Conservation (phyloP, 1,140 invertebrate genomes). For the Zelostemma sp. region DNA sequence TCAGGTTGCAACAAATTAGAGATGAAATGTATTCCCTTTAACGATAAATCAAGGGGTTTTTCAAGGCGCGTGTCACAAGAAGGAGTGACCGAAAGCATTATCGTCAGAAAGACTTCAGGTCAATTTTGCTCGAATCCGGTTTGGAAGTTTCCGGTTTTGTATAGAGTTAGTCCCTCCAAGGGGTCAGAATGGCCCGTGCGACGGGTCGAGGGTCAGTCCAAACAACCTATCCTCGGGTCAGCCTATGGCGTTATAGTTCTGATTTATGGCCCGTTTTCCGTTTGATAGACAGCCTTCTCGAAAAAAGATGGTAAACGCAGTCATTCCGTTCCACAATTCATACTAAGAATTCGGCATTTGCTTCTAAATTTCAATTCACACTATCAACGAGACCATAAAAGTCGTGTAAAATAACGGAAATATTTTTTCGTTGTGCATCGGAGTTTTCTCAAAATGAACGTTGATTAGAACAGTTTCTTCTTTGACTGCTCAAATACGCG, state of each 20-base stretch:
- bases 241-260: constrained; percentile 57
- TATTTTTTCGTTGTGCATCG: no score
- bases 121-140: constrained; percentile 51
- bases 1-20: neutral
- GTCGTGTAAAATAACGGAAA: no score
- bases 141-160: constrained; percentile 56
- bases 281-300: constrained; percentile 41
- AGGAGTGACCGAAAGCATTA: constrained; percentile 65
- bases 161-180: constrained; percentile 34
- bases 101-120: constrained; percentile 54
- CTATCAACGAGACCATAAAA: no score
- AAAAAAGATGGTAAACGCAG: constrained; percentile 20
- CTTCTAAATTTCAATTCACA: no score
- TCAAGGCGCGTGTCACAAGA: constrained; percentile 58
- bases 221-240: constrained; percentile 68
- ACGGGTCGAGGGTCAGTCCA: constrained; percentile 67
- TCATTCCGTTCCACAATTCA: no score
- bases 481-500: constrained; percentile 32
- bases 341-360: no score
- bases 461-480: constrained; percentile 18
- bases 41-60: constrained; percentile 57
- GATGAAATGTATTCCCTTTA: constrained; percentile 11
- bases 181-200: constrained; percentile 60
- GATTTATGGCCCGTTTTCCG: constrained; percentile 64
- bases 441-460: no score